Percentiles rank a stretch among this genome's conserved stretches.
Conservation (phyloP, 2,888 invertebrate genomes). For the Schizotus pectinicornis region DNA sequence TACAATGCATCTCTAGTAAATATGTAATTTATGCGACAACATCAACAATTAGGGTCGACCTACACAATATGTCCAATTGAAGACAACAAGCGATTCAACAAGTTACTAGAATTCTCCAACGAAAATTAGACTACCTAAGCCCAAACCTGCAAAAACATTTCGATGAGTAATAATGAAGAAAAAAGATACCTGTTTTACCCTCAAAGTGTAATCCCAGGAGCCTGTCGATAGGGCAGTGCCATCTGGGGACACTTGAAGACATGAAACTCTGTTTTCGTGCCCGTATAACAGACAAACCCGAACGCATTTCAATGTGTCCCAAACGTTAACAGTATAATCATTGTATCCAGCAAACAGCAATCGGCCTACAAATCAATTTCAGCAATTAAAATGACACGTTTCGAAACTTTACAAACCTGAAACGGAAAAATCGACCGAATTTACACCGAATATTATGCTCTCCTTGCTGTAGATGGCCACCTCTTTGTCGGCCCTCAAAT, state of each 20-base stretch:
- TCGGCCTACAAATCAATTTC: constrained; percentile 66
- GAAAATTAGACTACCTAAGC: constrained; percentile 37
- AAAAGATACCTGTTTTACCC: constrained; percentile 62
- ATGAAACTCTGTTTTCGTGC: constrained; percentile 94
- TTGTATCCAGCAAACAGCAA: constrained; percentile 97
- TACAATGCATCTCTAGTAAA: too few relatives aligned
- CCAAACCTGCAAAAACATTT: constrained; percentile 46
- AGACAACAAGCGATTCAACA: background rate
- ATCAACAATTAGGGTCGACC: too few relatives aligned
- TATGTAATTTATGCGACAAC: too few relatives aligned
- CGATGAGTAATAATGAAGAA: background rate
- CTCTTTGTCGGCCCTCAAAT: constrained; percentile 96
- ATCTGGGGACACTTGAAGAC: constrained; percentile 93
- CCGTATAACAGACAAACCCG: constrained; percentile 91
- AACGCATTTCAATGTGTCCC: constrained; percentile 96
- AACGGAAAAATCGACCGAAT: constrained; percentile 96
- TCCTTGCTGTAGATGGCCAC: constrained; percentile 95
- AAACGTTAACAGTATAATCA: constrained; percentile 97
- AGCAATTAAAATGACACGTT: background rate
- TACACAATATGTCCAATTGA: background rate
- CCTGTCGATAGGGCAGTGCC: constrained; percentile 97
- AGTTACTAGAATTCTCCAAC: background rate
- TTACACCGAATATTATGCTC: constrained; percentile 96
- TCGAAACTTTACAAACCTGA: constrained; percentile 61
- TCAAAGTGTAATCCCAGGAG: constrained; percentile 93